A percentile compares a stretch with the other conserved stretches of the same genome.
These are phyloP conservation scores for Sebastes kiyomatsui DNA, from an alignment of 2,797 vertebrate genomes.

Conservation along the genomic window DNA sequence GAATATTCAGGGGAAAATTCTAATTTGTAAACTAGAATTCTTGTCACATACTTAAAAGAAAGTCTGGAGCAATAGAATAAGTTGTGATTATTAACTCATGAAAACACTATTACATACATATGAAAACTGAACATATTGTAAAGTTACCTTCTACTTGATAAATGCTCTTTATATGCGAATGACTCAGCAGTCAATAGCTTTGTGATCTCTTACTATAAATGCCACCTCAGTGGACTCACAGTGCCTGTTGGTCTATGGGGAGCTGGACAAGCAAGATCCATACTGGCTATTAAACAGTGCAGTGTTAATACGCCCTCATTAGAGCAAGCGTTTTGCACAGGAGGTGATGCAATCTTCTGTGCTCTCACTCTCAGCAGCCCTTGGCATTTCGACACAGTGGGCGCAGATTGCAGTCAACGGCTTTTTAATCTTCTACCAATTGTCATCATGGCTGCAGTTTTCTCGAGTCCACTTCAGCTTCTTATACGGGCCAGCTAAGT, in stretches of 20 bases:
- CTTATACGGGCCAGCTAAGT: neutral
- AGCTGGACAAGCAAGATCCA: slow-evolving; percentile 44
- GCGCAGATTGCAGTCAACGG: slow-evolving; percentile 57
- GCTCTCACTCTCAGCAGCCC: slow-evolving; percentile 44
- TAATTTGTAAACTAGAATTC: neutral
- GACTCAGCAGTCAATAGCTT: slow-evolving; percentile 8
- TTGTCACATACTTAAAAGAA: neutral
- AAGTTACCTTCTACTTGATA: neutral
- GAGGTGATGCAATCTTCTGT: slow-evolving; percentile 50
- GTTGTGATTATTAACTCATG: neutral
- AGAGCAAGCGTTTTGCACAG: slow-evolving; percentile 46
- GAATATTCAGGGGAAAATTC: neutral
- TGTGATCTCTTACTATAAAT: slow-evolving; percentile 25
- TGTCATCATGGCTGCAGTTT: slow-evolving; percentile 45
- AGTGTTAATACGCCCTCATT: slow-evolving; percentile 58
- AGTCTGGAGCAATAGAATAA: neutral
- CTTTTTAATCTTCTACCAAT: slow-evolving; percentile 70
- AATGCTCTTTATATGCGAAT: slow-evolving; percentile 16
- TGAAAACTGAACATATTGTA: neutral
- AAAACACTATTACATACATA: neutral
- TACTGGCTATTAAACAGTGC: slow-evolving; percentile 44
- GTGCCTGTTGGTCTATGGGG: slow-evolving; percentile 16
- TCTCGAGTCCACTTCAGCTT: slow-evolving; percentile 6
- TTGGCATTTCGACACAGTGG: slow-evolving; percentile 63
- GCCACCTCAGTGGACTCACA: slow-evolving; percentile 15